Conservation (phyloP, 2,888 invertebrate species). For the Leistus spinibarbis region DNA sequence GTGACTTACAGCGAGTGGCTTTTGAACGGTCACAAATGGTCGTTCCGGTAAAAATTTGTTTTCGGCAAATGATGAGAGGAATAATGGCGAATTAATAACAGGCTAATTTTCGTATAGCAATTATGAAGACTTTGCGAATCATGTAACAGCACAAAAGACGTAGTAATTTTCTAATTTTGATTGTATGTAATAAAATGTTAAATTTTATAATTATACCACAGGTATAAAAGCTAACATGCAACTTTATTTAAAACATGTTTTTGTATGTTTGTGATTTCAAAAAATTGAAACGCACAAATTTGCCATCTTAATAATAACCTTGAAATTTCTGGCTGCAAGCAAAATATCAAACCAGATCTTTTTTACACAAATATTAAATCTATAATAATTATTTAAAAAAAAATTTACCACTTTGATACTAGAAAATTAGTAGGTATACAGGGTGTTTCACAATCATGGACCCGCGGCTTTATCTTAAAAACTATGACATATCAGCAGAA, state of each 20-base stretch:
- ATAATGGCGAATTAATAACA: background rate
- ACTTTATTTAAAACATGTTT: background rate
- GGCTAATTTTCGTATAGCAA: background rate
- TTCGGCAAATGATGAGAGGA: background rate
- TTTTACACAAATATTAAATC: no score
- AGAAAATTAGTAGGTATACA: no score
- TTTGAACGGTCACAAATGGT: background rate
- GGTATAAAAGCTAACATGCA: background rate
- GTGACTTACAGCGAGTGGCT: background rate
- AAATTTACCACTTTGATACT: no score
- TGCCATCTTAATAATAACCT: no score
- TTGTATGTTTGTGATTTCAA: no score
- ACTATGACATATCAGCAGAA: no score
- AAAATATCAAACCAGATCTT: no score
- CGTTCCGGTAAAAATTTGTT: background rate
- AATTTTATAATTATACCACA: background rate
- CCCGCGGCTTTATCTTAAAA: no score
- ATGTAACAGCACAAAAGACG: background rate
- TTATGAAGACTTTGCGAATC: background rate
- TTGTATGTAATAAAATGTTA: background rate
- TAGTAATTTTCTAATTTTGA: background rate
- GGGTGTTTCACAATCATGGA: no score
- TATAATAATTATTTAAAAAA: no score
- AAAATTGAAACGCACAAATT: no score
- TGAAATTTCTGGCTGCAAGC: no score